These are phyloP conservation scores for Oconnorella tubifera DNA, from an alignment of 2,888 invertebrate genomes.

Conservation along the genomic window DNA sequence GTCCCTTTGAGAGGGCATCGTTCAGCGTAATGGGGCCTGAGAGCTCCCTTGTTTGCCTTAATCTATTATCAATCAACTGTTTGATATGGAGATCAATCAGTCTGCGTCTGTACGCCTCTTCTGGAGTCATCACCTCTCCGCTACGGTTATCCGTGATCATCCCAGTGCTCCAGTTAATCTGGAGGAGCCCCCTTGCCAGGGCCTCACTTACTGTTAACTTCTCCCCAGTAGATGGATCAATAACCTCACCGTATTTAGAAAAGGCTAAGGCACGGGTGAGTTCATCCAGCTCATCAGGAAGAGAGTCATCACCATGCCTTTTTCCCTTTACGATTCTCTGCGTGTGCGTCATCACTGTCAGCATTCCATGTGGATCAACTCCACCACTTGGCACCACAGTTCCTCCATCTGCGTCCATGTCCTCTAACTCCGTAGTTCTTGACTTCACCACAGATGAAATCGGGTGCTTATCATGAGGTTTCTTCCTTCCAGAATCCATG, in stretches of 20 bases:
- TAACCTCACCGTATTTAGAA: slow-evolving; percentile 1
- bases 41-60: slow-evolving; percentile 7
- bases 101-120: slow-evolving; percentile 87
- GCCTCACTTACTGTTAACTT: slow-evolving; percentile 75
- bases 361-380: not conserved
- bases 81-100: slow-evolving; percentile 69
- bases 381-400: not conserved
- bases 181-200: slow-evolving; percentile 64
- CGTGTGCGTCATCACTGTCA: slow-evolving; percentile 3
- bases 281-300: slow-evolving; percentile 13
- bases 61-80: slow-evolving; percentile 30
- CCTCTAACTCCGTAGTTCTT: not conserved
- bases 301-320: not conserved
- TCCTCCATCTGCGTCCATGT: not conserved
- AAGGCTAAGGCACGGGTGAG: slow-evolving; percentile 9
- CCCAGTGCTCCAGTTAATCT: slow-evolving; percentile 35
- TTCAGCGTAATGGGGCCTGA: slow-evolving; percentile 30
- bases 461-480: not conserved
- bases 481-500: not conserved
- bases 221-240: slow-evolving; percentile 51
- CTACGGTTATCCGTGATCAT: slow-evolving; percentile 66
- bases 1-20: slow-evolving; percentile 35
- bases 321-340: not conserved
- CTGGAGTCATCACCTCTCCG: slow-evolving; percentile 69
- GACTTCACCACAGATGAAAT: not conserved